Conservation (phyloP, 2,113 vertebrate species). For the Cavia porcellus region DNA sequence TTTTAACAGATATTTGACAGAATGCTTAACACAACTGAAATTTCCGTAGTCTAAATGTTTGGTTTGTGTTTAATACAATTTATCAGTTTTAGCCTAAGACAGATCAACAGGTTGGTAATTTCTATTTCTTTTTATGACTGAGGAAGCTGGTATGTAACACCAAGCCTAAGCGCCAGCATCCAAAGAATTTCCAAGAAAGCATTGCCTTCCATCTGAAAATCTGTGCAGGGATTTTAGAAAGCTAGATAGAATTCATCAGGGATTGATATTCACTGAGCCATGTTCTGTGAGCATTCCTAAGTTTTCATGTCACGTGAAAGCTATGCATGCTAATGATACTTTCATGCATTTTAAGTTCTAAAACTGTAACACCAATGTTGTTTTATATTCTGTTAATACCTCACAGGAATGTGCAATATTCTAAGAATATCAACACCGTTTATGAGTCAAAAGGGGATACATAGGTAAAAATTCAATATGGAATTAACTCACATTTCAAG, state of each 20-base stretch:
- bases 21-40: neutral
- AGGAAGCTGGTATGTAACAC: neutral
- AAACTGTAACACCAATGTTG: neutral
- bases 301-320: neutral
- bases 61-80: neutral
- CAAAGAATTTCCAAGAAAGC: neutral
- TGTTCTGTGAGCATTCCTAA: neutral
- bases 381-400: neutral
- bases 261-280: neutral
- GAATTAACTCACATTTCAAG: neutral
- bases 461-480: neutral
- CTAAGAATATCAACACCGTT: neutral
- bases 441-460: neutral
- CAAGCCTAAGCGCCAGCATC: neutral
- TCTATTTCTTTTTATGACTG: neutral
- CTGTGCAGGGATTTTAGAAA: neutral
- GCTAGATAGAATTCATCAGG: neutral
- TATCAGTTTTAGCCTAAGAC: neutral
- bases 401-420: neutral
- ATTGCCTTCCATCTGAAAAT: neutral
- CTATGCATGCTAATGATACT: neutral
- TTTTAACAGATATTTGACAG: constrained; percentile 31
- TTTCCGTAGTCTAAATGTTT: neutral
- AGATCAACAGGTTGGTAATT: neutral
- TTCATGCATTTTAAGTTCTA: neutral